These are phyloP conservation scores for Dufourea novaeangliae DNA, from an alignment of 1,140 invertebrate genomes.

Conservation along the genomic window DNA sequence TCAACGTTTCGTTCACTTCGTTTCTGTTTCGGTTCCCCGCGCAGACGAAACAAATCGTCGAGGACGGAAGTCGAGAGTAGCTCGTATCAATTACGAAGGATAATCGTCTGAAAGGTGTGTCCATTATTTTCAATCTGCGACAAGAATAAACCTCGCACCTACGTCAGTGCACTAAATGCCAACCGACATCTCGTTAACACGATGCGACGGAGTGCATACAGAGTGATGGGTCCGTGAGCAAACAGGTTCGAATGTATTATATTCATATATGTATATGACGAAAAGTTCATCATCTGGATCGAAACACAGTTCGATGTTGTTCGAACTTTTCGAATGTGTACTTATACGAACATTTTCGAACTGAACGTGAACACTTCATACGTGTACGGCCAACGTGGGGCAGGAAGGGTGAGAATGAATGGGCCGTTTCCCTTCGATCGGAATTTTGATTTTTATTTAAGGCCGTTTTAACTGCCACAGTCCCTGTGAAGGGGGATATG, in stretches of 20 bases:
- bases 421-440: background rate
- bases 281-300: no score
- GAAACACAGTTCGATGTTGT: no score
- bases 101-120: constrained; percentile 26
- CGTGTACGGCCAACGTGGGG: background rate
- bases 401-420: constrained; percentile 11
- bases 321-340: no score
- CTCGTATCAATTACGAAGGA: constrained; percentile 45
- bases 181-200: no score
- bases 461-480: constrained; percentile 15
- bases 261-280: no score
- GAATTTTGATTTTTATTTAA: constrained; percentile 35
- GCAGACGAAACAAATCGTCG: constrained; percentile 43
- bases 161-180: no score
- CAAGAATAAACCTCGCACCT: background rate
- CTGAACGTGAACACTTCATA: background rate
- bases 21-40: no score
- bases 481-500: background rate
- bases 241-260: no score
- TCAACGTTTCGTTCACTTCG: constrained; percentile 58
- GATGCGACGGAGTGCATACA: no score
- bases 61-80: constrained; percentile 40
- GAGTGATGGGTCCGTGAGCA: no score
- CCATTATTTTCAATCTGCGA: constrained; percentile 48
- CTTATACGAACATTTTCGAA: no score